A percentile compares a stretch with the other conserved stretches of the same genome.
Conservation (phyloP, 92 coral and sea anemone genomes). For the Phenganax stokvisi region DNA sequence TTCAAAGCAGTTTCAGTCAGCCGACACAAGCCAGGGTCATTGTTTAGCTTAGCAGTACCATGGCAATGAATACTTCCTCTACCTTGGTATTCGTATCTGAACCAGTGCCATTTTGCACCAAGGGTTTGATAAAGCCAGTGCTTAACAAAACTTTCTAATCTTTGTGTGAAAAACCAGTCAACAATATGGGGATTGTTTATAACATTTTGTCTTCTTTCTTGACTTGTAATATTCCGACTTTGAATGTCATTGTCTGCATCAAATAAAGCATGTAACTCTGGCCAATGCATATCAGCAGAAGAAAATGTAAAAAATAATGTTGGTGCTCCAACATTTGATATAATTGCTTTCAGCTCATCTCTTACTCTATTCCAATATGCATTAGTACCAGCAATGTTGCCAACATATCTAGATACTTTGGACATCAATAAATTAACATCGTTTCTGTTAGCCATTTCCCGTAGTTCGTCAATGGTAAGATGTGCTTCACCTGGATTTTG, state of each 20-base stretch:
- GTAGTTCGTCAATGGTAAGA: conserved; percentile 49
- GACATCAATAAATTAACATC: conserved; percentile 34
- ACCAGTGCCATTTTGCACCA: no score
- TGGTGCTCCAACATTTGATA: conserved; percentile 60
- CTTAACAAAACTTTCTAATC: no score
- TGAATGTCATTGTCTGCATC: neutral
- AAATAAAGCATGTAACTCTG: conserved; percentile 34
- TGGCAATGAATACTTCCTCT: no score
- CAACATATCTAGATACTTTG: conserved; percentile 50
- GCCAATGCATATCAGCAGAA: conserved; percentile 73
- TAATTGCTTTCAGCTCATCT: conserved; percentile 55
- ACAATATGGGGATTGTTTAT: conserved; percentile 54
- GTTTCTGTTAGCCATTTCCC: conserved; percentile 49
- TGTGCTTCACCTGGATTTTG: conserved; percentile 52
- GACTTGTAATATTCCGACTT: neutral
- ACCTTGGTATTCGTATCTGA: no score
- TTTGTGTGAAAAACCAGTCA: conserved; percentile 53
- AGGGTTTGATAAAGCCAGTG: no score
- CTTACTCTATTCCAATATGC: conserved; percentile 57
- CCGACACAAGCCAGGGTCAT: no score
- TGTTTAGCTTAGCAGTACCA: no score
- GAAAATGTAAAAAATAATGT: conserved; percentile 68
- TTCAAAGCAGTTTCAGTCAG: no score
- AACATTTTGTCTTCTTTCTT: conserved; percentile 43
- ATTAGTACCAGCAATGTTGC: conserved; percentile 53